Percentiles rank a stretch among this genome's conserved stretches.
Conservation (phyloP, 2,888 invertebrate genomes). For the Steinernema hermaphroditum region DNA sequence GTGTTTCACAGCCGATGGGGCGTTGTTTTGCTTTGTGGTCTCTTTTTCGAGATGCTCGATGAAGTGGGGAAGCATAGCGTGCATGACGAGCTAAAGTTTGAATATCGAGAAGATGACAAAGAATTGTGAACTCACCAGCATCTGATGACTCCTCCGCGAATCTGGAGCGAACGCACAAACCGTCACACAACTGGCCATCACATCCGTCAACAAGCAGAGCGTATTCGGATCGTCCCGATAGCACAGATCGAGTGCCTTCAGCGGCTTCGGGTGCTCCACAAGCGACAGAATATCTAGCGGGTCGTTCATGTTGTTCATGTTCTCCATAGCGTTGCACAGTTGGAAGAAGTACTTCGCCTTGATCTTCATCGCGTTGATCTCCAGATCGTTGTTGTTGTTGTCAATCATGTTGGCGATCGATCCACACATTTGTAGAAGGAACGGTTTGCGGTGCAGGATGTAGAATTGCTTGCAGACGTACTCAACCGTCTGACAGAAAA, state of each 20-base stretch:
- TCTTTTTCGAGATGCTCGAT: conserved; percentile 88
- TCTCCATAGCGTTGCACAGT: conserved; percentile 82
- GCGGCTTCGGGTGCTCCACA: conserved; percentile 62
- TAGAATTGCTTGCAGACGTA: conserved; percentile 98
- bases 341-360: conserved; percentile 75
- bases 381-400: conserved; percentile 75
- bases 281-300: conserved; percentile 78
- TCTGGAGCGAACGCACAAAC: conserved; percentile 97
- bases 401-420: conserved; percentile 94
- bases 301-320: conserved; percentile 76
- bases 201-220: conserved; percentile 87
- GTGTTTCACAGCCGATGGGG: conserved; percentile 75
- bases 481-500: conserved; percentile 91
- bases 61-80: conserved; percentile 93
- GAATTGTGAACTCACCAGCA: conserved; percentile 66
- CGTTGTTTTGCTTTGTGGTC: conserved; percentile 73
- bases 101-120: conserved; percentile 17
- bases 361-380: conserved; percentile 85
- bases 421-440: conserved; percentile 89
- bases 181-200: conserved; percentile 97
- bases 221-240: conserved; percentile 97
- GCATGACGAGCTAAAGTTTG: conserved; percentile 73
- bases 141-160: conserved; percentile 74
- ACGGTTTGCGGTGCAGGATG: conserved; percentile 93
- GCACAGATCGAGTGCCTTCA: conserved; percentile 88